phyloP scores from a whole-genome alignment of 1,140 invertebrate genomes.

The Cepaea nemoralis region DNA sequence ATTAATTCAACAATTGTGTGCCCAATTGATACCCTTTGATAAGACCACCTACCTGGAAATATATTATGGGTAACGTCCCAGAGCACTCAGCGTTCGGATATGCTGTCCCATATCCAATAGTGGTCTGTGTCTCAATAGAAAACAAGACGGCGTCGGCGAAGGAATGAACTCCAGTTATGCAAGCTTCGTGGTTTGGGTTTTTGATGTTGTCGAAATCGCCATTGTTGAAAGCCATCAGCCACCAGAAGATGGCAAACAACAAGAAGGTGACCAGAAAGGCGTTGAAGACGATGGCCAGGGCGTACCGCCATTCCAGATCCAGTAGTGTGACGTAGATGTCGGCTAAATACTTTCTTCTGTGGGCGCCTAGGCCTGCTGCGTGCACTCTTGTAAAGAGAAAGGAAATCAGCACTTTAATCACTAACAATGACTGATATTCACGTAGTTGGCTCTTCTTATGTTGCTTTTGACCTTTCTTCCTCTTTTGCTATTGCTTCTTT shows the following conservation, averaged over 20 bases:
- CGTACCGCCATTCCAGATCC: conserved; percentile 92
- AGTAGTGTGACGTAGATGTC: conserved; percentile 66
- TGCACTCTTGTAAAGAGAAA: conserved; percentile 32
- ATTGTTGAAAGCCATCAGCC: conserved; percentile 91
- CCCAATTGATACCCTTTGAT: too few relatives aligned
- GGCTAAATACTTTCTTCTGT: conserved; percentile 55
- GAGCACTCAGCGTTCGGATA: conserved; percentile 78
- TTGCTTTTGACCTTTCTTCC: too few relatives aligned
- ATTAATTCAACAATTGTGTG: too few relatives aligned
- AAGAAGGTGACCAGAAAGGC: conserved; percentile 93
- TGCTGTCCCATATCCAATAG: conserved; percentile 75
- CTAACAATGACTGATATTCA: too few relatives aligned
- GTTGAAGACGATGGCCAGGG: conserved; percentile 89
- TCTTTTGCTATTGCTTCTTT: too few relatives aligned
- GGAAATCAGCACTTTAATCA: too few relatives aligned
- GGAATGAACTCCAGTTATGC: conserved; percentile 62
- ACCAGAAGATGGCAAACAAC: conserved; percentile 93
- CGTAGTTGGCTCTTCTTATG: too few relatives aligned
- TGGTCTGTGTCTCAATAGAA: conserved; percentile 74
- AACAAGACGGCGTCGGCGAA: conserved; percentile 71
- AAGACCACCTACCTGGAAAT: conserved; percentile 64
- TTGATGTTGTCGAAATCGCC: conserved; percentile 84
- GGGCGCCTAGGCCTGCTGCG: conserved; percentile 54
- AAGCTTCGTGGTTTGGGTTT: conserved; percentile 70
- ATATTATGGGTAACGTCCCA: conserved; percentile 55